Evolutionary conservation across 2,797 vertebrate genomes (phyloP).

Genomic region (Hypotaenidia philippensis): DNA sequence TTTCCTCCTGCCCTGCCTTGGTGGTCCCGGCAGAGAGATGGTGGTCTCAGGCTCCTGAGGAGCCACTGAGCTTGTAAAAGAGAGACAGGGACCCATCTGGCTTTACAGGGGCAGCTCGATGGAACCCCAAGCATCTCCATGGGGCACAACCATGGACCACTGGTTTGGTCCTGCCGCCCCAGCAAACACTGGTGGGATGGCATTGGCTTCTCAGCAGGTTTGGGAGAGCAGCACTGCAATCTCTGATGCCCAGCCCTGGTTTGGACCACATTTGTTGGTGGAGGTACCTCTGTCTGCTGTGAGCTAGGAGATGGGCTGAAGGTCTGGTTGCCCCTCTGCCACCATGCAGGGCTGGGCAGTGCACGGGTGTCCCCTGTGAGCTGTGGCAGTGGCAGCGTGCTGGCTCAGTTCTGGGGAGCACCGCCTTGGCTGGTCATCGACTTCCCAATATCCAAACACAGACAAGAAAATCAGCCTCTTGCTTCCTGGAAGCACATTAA

Average conservation of each 20-base stretch:
- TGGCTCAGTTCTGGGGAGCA: neutral
- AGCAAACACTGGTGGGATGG: neutral
- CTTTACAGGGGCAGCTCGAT: neutral
- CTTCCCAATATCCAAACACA: neutral
- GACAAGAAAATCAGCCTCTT: neutral
- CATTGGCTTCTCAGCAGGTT: neutral
- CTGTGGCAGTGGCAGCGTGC: neutral
- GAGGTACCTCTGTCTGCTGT: neutral
- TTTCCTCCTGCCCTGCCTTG: neutral
- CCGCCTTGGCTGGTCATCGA: neutral
- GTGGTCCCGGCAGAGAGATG: neutral
- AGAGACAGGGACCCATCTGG: neutral
- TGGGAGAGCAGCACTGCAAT: neutral
- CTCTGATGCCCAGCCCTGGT: neutral
- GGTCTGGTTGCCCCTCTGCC: neutral
- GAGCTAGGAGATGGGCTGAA: neutral
- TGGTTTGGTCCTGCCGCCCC: accelerated
- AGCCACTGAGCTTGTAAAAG: neutral
- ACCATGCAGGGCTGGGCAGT: neutral
- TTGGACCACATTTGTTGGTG: neutral
- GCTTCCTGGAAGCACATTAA: neutral
- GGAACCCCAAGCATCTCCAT: neutral
- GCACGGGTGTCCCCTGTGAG: accelerated
- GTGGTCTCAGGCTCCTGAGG: neutral
- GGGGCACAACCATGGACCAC: neutral